These are phyloP conservation scores for Protophormia terraenovae DNA, from an alignment of 2,888 invertebrate genomes.

Conservation along the genomic window DNA sequence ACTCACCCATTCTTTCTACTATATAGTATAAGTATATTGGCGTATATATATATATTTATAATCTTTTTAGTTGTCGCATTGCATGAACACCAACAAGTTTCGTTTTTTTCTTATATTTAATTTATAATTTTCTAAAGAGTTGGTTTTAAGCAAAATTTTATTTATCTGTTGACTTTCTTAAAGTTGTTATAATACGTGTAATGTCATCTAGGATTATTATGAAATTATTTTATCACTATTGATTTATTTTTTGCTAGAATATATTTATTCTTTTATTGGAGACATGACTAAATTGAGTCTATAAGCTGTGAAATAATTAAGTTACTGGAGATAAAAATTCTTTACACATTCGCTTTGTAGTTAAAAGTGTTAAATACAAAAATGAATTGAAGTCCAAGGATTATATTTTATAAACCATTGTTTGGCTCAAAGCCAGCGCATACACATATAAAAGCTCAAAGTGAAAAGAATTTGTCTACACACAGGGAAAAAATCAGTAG, in stretches of 20 bases:
- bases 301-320: no score
- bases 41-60: conserved; percentile 11
- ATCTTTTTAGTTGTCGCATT: conserved; percentile 46
- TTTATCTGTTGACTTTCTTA: background rate
- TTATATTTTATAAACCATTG: no score
- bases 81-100: conserved; percentile 40
- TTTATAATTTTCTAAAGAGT: conserved; percentile 32
- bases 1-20: conserved; percentile 51
- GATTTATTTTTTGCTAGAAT: background rate
- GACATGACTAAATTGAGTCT: background rate
- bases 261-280: background rate
- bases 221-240: conserved; percentile 53
- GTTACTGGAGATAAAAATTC: no score
- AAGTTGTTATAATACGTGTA: conserved; percentile 23
- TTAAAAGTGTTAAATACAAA: no score
- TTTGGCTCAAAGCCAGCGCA: no score
- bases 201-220: conserved; percentile 49
- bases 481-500: no score
- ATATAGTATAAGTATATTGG: background rate
- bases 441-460: no score
- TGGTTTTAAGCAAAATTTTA: background rate
- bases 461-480: no score
- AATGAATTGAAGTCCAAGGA: no score
- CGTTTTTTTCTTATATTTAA: conserved; percentile 13
- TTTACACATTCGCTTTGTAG: no score